Evolutionary conservation across 2,113 vertebrate genomes (phyloP).

Genomic region (Malurus melanocephalus): DNA sequence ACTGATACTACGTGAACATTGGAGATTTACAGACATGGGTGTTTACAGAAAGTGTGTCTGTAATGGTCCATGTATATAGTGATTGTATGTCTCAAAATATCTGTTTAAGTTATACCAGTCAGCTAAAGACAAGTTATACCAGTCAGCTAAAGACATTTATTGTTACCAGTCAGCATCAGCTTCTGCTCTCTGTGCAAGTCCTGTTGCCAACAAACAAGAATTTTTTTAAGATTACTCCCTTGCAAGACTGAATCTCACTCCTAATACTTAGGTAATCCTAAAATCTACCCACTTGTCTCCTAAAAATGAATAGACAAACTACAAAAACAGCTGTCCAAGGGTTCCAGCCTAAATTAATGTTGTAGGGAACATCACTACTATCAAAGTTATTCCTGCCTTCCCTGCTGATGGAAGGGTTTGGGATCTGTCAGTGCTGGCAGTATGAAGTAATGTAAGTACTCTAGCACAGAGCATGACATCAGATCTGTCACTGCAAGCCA

Average conservation of each 20-base stretch:
- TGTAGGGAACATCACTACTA: background rate
- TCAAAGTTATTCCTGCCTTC: background rate
- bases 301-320: background rate
- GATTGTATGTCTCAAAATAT: background rate
- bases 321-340: background rate
- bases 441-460: background rate
- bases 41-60: background rate
- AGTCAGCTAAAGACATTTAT: background rate
- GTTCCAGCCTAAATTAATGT: background rate
- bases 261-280: background rate
- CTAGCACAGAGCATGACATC: background rate
- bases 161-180: background rate
- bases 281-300: background rate
- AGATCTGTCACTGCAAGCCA: background rate
- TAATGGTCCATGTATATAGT: background rate
- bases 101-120: background rate
- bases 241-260: background rate
- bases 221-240: background rate
- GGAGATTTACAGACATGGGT: background rate
- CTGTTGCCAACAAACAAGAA: background rate
- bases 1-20: background rate
- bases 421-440: background rate
- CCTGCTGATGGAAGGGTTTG: background rate
- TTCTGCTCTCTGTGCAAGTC: background rate
- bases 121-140: background rate